Percentiles rank a stretch among this genome's conserved stretches.
phyloP scores from a whole-genome alignment of 2,113 vertebrate genomes.

The Numenius arquata region DNA sequence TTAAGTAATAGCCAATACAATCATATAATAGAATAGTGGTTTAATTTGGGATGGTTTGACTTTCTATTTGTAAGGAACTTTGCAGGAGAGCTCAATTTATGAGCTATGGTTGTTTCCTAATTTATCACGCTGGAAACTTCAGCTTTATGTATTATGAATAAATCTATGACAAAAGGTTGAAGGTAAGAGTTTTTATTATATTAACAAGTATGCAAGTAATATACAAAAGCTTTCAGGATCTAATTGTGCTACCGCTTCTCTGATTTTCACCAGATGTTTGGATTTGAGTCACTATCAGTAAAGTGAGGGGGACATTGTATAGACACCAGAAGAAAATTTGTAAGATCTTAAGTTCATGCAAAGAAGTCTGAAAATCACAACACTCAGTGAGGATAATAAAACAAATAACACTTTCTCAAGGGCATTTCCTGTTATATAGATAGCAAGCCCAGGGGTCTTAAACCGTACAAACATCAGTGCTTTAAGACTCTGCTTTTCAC shows the following conservation, averaged over 20 bases:
- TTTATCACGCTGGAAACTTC: not conserved
- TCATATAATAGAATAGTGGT: not conserved
- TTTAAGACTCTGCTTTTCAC: not conserved
- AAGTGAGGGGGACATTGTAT: not conserved
- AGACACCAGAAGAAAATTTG: not conserved
- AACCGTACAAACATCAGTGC: not conserved
- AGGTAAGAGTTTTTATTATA: conserved; percentile 13
- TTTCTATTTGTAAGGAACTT: not conserved
- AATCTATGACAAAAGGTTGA: not conserved
- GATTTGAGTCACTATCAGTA: not conserved
- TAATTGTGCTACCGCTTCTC: not conserved
- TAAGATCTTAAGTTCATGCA: not conserved
- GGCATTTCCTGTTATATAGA: not conserved
- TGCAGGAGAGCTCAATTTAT: not conserved
- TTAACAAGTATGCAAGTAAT: not conserved
- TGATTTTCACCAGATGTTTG: not conserved
- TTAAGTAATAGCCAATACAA: not conserved
- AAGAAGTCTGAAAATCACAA: not conserved
- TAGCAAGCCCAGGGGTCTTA: not conserved
- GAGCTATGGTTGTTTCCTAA: not conserved
- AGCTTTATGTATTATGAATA: not conserved
- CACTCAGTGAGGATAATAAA: not conserved
- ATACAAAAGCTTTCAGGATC: not conserved
- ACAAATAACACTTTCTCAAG: not conserved
- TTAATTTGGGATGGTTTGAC: not conserved